Base-by-base conservation (phyloP, 2,888 invertebrate genomes). In the Tetranychus piercei region DNA sequence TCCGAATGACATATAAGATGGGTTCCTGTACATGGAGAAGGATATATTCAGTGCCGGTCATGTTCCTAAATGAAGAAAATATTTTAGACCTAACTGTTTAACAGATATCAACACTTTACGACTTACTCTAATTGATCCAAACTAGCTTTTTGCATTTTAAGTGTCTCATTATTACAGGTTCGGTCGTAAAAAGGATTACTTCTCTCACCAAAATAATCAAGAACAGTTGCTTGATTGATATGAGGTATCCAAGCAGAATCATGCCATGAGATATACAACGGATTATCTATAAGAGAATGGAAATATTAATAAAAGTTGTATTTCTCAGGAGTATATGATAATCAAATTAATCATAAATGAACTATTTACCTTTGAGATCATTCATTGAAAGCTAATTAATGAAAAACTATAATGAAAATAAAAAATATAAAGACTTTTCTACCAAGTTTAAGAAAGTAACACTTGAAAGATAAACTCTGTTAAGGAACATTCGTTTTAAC, bases 111-210 rank as follows among this genome's bases (percentile, higher is more conserved):
- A 15, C 20, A 66, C 44, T 18, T 18, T 44, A 15, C n/a, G 22
- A 70, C 73, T 73, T 66, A 76, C 75, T 66, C 23, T 74, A 94
- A 83, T 81, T 93, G 92, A 78, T 94, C 93, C 78, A 90, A 87
- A 80, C 88, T 91, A 64, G 94, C 86, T 75, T 94, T 87, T 82
- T 99, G 97, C 99, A 99, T 99, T 84, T 94, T 92, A 70, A 99
- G 89, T 74, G 91, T 90, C 86, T 99, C 97, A 85, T 99, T 99
- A 82, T 97, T 97, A 81, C 96, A 99, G 67, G 92, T 92, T 74
- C 92, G 87, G 82, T 99, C 97, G 81, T 94, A 99, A 82, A 99
- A 99, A 0, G 95, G 94, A 84, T 97, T 99, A 66, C 91, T 91
- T 79, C 91, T 87, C 82, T 96, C 93, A 5, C 94, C 91, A 84